Base-by-base conservation (phyloP, 2,797 vertebrate species). In the Amazonetta brasiliensis region DNA sequence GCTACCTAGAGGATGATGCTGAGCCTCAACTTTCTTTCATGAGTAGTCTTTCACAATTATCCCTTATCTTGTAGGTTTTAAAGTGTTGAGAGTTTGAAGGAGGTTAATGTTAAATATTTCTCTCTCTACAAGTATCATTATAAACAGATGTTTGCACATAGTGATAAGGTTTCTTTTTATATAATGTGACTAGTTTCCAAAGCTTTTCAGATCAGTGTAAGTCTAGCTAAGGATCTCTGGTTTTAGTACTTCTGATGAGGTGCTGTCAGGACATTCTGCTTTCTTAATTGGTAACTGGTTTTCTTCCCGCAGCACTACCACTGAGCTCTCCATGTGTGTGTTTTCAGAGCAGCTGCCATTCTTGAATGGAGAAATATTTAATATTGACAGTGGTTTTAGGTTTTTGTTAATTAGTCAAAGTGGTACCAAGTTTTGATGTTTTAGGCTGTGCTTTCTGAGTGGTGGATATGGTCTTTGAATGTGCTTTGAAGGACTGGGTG, bases 381-480 rank as follows among this genome's bases (percentile, higher is more conserved):
- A 2, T 33, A 59, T 3, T 1, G 0, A 11, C 13, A 26, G 0
- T 28, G 16, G 5, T 79, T 76, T 73, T 23, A 6, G 9, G 44
- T 83, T 85, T 33, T 41, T 3, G 0, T 17, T 58, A 37, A 16
- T 26, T 60, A 35, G 10, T 60, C 58, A 52, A 66, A 76, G 25
- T 7, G 5, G 14, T 35, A 62, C 37, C 22, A 46, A 31, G 12
- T 35, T 7, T 20, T 31, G n/a, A 26, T 23, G 23, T 46, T 55
- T 58, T 44, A 23, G n/a, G 12, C 14, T 41, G 3, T 0, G 0
- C 33, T 37, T 28, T 58, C 46, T 48, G 0, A 0, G 50, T 19
- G 9, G 25, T 23, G 25, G 31, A 8, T 83, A 91, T 83, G 66
- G 33, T 67, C 72, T 77, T 50, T 67, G 73, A 37, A 28, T 9